Evolutionary conservation across 2,888 invertebrate genomes (phyloP).

Genomic region (Exocentrus adspersus): DNA sequence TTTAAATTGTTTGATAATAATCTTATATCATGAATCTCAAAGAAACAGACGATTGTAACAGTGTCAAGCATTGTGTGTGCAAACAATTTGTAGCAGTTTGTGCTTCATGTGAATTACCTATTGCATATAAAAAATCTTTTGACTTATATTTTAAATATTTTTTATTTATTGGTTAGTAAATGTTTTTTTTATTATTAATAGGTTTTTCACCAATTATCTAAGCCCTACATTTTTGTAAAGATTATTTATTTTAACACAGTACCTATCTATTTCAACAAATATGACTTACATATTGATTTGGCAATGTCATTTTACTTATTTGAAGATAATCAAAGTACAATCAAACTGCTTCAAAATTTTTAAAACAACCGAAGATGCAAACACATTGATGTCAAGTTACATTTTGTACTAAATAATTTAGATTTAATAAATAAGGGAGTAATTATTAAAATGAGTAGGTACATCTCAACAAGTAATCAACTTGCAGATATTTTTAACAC

Average conservation of each 20-base stretch:
- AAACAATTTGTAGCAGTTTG: constrained; percentile 6
- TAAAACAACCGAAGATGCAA: background rate
- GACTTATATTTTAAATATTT: no score
- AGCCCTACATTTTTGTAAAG: no score
- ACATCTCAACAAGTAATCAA: background rate
- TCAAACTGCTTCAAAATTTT: background rate
- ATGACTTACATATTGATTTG: background rate
- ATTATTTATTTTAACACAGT: no score
- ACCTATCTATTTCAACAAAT: no score
- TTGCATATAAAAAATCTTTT: constrained; percentile 1
- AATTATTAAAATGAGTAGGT: background rate
- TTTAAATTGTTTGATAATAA: constrained; percentile 1
- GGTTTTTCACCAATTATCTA: no score
- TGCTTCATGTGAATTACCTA: constrained; percentile 1
- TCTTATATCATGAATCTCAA: background rate
- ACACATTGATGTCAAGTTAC: background rate
- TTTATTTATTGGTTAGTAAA: no score
- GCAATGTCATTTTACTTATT: background rate
- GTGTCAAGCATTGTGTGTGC: background rate
- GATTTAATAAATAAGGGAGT: background rate
- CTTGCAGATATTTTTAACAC: background rate
- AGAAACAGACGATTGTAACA: background rate
- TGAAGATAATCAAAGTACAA: background rate
- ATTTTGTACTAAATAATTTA: constrained; percentile 7
- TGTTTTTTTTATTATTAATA: no score